Evolutionary conservation across 2,113 vertebrate species (phyloP).

Genomic region (Zapus hudsonius): DNA sequence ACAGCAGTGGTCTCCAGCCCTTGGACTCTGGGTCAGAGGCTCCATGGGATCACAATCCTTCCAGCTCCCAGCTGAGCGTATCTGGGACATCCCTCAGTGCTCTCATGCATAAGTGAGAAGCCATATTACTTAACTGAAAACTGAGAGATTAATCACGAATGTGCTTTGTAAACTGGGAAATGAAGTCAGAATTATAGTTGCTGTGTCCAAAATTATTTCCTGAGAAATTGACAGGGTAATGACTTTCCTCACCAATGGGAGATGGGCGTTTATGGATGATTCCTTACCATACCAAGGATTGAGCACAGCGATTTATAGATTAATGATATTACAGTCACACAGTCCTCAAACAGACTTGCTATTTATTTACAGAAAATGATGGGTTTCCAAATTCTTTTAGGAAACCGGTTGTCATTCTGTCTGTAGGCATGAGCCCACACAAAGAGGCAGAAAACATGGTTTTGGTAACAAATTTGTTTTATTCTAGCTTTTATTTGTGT

Average conservation of each 20-base stretch:
- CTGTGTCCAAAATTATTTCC: neutral
- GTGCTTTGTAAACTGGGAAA: neutral
- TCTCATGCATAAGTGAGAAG: neutral
- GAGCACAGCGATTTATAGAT: neutral
- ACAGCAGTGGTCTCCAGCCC: rapidly evolving
- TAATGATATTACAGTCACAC: neutral
- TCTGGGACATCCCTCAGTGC: neutral
- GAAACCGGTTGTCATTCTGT: neutral
- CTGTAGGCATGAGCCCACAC: neutral
- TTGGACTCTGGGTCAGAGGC: neutral
- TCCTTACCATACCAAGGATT: neutral
- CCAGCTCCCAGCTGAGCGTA: neutral
- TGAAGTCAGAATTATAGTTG: neutral
- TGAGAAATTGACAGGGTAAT: neutral
- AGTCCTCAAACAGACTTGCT: neutral
- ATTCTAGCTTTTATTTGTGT: neutral
- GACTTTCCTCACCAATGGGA: neutral
- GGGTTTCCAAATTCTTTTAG: neutral
- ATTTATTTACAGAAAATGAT: neutral
- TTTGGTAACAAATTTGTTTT: neutral
- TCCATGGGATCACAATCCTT: neutral
- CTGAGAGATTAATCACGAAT: neutral
- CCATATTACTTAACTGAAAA: neutral
- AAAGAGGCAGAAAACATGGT: neutral
- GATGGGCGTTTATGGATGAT: neutral